Evolutionary conservation across 2,888 invertebrate species (phyloP).

Genomic region (Rutpela maculata): DNA sequence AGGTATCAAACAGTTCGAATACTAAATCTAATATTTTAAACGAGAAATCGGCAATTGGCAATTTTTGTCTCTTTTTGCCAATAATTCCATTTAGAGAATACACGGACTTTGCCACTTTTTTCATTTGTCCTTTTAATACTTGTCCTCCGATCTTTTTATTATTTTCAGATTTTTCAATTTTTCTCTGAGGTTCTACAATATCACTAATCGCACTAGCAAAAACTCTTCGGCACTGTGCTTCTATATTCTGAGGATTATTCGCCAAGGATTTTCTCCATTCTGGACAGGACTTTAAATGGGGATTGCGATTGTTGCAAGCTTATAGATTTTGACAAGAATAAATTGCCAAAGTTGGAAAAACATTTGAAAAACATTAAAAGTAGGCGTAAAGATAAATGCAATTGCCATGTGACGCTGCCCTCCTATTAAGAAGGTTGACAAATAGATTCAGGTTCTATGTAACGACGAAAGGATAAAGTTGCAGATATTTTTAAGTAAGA

Average conservation of each 20-base stretch:
- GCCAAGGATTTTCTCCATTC: slow-evolving; percentile 46
- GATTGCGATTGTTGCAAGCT: slow-evolving; percentile 50
- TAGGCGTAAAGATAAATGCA: background rate
- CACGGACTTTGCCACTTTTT: too few species aligned
- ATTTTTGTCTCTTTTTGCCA: too few species aligned
- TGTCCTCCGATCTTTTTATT: too few species aligned
- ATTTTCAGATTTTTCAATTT: too few species aligned
- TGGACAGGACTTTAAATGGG: slow-evolving; percentile 47
- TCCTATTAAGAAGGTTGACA: slow-evolving; percentile 35
- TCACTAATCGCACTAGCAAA: background rate
- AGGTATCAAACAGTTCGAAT: background rate
- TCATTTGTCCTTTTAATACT: too few species aligned
- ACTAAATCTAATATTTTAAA: background rate
- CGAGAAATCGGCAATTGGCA: too few species aligned
- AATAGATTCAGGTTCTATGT: slow-evolving; percentile 31
- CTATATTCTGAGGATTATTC: slow-evolving; percentile 30
- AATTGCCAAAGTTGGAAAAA: slow-evolving; percentile 47
- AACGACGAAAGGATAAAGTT: slow-evolving; percentile 7
- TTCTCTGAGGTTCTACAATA: too few species aligned
- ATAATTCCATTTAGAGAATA: too few species aligned
- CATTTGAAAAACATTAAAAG: slow-evolving; percentile 31
- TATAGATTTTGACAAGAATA: slow-evolving; percentile 48
- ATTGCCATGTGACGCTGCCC: slow-evolving; percentile 39
- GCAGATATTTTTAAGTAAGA: slow-evolving; percentile 35
- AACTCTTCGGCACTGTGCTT: background rate